A percentile compares a stretch with the other conserved stretches of the same genome.
phyloP scores from a whole-genome alignment of 2,888 invertebrate genomes.

The Philhelius pedissequus region DNA sequence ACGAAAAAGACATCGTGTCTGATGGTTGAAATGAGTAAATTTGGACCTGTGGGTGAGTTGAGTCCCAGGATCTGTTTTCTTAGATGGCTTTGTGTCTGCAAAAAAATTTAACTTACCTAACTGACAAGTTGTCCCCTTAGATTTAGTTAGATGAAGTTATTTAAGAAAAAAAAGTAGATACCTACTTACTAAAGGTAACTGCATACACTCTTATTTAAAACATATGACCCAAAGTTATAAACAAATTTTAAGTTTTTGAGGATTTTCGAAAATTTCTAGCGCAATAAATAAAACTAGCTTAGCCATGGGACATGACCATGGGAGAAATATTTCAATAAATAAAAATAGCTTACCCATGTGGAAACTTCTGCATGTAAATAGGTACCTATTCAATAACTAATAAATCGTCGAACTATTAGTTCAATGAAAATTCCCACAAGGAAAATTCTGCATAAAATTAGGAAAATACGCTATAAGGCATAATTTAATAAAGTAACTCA shows the following conservation, averaged over 20 bases:
- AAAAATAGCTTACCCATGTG: too few relatives aligned
- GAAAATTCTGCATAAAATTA: too few relatives aligned
- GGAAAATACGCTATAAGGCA: too few relatives aligned
- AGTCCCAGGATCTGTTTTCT: neutral
- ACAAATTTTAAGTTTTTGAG: neutral
- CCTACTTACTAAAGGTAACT: too few relatives aligned
- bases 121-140: constrained; percentile 25
- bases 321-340: too few relatives aligned
- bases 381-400: too few relatives aligned
- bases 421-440: too few relatives aligned
- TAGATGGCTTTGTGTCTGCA: neutral
- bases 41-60: neutral
- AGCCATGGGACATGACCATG: too few relatives aligned
- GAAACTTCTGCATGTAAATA: too few relatives aligned
- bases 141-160: neutral
- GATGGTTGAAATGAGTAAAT: neutral
- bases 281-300: neutral
- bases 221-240: neutral
- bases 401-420: too few relatives aligned
- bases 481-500: too few relatives aligned
- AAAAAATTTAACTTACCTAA: constrained; percentile 21
- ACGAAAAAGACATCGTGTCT: neutral
- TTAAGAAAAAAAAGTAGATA: neutral
- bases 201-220: neutral
- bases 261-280: neutral